These are phyloP conservation scores for Chrysocyon brachyurus DNA, from an alignment of 2,797 vertebrate species.

Conservation along the genomic window DNA sequence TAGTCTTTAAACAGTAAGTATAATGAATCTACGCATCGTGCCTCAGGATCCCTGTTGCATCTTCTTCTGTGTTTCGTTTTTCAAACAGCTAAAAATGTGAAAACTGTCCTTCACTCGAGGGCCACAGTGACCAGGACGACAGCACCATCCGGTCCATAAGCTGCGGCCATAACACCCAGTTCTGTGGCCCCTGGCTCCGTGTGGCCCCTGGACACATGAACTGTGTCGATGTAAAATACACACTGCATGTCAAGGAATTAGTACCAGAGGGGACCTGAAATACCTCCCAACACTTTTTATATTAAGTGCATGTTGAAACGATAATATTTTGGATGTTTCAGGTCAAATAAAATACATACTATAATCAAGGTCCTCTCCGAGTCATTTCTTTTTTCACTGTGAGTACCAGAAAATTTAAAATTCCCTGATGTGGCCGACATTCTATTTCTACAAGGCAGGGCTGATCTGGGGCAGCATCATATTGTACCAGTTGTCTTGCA, in stretches of 20 bases:
- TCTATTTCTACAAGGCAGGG: neutral
- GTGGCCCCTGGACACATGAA: rapidly evolving
- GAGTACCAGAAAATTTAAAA: neutral
- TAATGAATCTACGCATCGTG: rapidly evolving
- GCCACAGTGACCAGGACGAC: neutral
- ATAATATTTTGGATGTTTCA: neutral
- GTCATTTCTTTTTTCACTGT: neutral
- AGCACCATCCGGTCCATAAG: neutral
- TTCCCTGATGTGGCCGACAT: neutral
- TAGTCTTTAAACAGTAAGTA: neutral
- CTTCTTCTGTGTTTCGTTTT: neutral
- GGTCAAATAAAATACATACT: neutral
- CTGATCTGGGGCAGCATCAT: rapidly evolving
- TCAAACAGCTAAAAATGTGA: too few species aligned
- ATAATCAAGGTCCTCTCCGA: neutral
- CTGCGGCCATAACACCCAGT: rapidly evolving
- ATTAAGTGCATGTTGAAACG: neutral
- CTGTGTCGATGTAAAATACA: rapidly evolving
- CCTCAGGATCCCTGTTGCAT: rapidly evolving
- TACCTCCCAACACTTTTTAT: neutral
- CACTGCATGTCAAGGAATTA: neutral
- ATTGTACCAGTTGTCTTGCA: neutral
- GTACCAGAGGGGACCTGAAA: neutral
- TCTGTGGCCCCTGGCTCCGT: rapidly evolving
- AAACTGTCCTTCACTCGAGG: neutral